Conservation (phyloP, 2,113 vertebrate species). For the Hemicordylus capensis region DNA sequence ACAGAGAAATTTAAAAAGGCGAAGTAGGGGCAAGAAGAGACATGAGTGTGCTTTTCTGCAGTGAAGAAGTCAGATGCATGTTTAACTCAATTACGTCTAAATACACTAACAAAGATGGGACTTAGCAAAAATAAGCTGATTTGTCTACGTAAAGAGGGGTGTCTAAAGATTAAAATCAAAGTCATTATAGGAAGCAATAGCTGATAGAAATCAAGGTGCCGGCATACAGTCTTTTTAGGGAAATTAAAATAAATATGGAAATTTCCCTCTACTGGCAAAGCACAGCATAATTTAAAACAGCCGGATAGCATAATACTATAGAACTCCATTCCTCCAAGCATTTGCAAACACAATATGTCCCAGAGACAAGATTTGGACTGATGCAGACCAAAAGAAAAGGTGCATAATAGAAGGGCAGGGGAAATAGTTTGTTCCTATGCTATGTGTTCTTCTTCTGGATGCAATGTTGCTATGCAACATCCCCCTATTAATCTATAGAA, state of each 20-base stretch:
- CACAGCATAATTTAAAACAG: not conserved
- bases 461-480: constrained; percentile 48
- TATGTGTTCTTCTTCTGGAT: not conserved
- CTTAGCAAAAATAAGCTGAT: constrained; percentile 30
- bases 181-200: constrained; percentile 42
- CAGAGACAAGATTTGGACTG: constrained; percentile 1
- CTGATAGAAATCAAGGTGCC: constrained; percentile 53
- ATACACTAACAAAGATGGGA: not conserved
- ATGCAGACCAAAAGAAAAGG: constrained; percentile 1
- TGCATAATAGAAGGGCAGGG: not conserved
- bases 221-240: constrained; percentile 39
- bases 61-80: constrained; percentile 5
- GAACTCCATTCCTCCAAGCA: not conserved
- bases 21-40: not conserved
- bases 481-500: constrained; percentile 35
- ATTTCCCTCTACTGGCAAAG: not conserved
- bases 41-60: rapidly evolving
- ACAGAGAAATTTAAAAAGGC: not conserved
- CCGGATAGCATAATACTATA: not conserved
- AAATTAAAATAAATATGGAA: not conserved
- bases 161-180: constrained; percentile 36
- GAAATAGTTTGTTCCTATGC: not conserved
- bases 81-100: not conserved
- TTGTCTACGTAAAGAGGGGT: constrained; percentile 32
- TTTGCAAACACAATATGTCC: constrained; percentile 5